A percentile compares a stretch with the other conserved stretches of the same genome.
These are phyloP conservation scores for Ypsolopha sequella DNA, from an alignment of 2,888 invertebrate species.

Conservation along the genomic window DNA sequence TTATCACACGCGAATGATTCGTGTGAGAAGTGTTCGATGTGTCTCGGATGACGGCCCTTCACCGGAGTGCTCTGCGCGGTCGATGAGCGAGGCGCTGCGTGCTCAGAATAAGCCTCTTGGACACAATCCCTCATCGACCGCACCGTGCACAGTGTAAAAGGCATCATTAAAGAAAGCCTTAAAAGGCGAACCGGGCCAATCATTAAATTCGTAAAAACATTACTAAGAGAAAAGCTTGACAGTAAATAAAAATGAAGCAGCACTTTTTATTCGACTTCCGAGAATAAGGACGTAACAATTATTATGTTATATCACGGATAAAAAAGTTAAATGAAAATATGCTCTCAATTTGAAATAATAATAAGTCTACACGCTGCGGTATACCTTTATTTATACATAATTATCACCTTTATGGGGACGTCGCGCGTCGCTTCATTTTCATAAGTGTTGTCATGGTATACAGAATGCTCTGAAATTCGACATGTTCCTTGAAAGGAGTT, in stretches of 20 bases:
- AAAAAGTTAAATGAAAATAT: too few relatives aligned
- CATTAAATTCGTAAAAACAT: conserved; percentile 62
- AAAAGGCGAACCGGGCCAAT: conserved; percentile 65
- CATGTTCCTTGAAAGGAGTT: too few relatives aligned
- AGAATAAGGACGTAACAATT: conserved; percentile 56
- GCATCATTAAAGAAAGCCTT: conserved; percentile 66
- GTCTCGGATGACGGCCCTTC: conserved; percentile 63
- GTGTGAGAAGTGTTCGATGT: conserved; percentile 49
- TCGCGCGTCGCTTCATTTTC: too few relatives aligned
- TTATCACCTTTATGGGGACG: too few relatives aligned
- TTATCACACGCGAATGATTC: conserved; percentile 43
- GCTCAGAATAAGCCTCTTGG: conserved; percentile 42
- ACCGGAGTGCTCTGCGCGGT: conserved; percentile 16
- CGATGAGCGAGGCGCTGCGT: conserved; percentile 13
- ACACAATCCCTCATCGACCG: conserved; percentile 60
- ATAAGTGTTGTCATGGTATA: too few relatives aligned
- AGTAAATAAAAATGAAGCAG: conserved; percentile 32
- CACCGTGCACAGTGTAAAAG: conserved; percentile 59
- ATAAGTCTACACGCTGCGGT: too few relatives aligned
- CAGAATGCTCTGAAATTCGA: too few relatives aligned
- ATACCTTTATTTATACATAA: too few relatives aligned
- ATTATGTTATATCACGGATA: too few relatives aligned
- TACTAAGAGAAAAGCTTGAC: conserved; percentile 40
- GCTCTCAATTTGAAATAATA: too few relatives aligned
- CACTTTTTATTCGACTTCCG: conserved; percentile 63